Conservation (phyloP, 1,140 invertebrate genomes). For the Lethocerus indicus region DNA sequence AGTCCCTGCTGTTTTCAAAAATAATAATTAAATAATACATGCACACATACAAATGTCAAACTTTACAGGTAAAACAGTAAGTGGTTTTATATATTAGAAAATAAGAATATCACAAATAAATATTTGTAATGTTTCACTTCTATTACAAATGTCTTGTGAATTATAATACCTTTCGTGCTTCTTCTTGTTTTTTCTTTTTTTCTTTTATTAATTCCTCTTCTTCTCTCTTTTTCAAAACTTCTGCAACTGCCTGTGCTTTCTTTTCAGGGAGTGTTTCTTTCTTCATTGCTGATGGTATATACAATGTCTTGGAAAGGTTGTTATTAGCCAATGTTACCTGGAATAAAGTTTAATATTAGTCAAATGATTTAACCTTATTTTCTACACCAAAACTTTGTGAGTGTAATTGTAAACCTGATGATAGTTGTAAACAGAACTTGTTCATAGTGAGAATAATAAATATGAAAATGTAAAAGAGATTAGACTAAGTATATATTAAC, state of each 20-base stretch:
- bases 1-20: no score
- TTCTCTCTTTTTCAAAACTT: constrained; percentile 40
- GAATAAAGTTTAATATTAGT: constrained; percentile 12
- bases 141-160: no score
- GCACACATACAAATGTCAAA: background rate
- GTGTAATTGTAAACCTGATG: no score
- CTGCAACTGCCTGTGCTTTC: constrained; percentile 31
- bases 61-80: background rate
- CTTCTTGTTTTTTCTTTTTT: constrained; percentile 20
- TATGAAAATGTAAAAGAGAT: no score
- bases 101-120: no score
- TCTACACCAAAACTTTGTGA: no score
- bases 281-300: constrained; percentile 22
- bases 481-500: no score
- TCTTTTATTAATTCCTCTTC: constrained; percentile 34
- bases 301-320: constrained; percentile 35
- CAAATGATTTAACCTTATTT: constrained; percentile 3
- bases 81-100: no score
- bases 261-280: constrained; percentile 21
- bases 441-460: no score
- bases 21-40: background rate
- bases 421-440: no score
- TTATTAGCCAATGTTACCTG: constrained; percentile 37
- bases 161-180: constrained; percentile 14
- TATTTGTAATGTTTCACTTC: no score